These are phyloP conservation scores for Hipparchia semele DNA, from an alignment of 2,888 invertebrate species.

Conservation along the genomic window DNA sequence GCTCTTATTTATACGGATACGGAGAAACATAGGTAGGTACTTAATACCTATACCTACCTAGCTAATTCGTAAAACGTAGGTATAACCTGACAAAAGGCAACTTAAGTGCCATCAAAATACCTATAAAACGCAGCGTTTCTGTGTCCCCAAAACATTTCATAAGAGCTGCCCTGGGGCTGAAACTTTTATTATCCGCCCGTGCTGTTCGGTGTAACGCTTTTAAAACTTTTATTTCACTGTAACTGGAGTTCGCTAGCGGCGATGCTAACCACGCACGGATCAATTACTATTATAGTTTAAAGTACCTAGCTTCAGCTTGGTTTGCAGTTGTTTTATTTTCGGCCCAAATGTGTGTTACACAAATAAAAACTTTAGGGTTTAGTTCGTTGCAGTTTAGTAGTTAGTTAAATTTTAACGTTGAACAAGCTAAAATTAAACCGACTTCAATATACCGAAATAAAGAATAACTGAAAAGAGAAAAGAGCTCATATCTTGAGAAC, in stretches of 20 bases:
- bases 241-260: conserved; percentile 46
- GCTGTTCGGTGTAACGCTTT: conserved; percentile 47
- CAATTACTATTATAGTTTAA: conserved; percentile 30
- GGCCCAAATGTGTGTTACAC: conserved; percentile 11
- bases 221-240: conserved; percentile 61
- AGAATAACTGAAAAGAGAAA: too few relatives aligned
- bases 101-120: conserved; percentile 33
- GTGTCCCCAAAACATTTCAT: conserved; percentile 40
- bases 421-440: too few relatives aligned
- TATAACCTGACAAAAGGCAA: conserved; percentile 16
- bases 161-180: conserved; percentile 43
- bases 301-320: neutral
- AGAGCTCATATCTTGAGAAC: too few relatives aligned
- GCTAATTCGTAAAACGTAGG: neutral
- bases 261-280: conserved; percentile 26
- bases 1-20: too few relatives aligned
- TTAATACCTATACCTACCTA: neutral
- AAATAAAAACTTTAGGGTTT: neutral
- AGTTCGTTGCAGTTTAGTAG: neutral
- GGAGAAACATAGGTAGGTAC: neutral
- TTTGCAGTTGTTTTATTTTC: conserved; percentile 7
- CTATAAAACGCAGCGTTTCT: conserved; percentile 37
- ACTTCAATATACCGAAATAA: too few relatives aligned
- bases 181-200: conserved; percentile 64
- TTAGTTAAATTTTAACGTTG: too few relatives aligned